Base-by-base conservation (phyloP, 2,797 vertebrate species). In the Pseudotriccus pelzelni region DNA sequence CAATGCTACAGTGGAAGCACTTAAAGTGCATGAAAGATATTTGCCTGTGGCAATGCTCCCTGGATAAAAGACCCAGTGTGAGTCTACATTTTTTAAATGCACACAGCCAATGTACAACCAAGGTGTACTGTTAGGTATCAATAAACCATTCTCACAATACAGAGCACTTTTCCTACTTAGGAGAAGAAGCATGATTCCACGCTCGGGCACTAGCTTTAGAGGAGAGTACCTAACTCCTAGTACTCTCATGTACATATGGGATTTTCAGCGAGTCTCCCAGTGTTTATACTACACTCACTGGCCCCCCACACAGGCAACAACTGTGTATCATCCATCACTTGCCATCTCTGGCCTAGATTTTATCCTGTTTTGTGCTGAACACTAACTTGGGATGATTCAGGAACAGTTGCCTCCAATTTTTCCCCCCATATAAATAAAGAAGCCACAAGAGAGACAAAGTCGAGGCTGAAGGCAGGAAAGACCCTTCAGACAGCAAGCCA, bases 91-190 rank as follows among this genome's bases (percentile, higher is more conserved):
- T 92, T 77, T 74, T 60, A 73, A 93, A 93, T 25, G 70, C 53
- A 68, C 49, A 68, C 4, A 88, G 56, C 66, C 74, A 91, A 96
- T 93, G 93, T 44, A 34, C 41, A 89, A 36, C 5, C 39, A 52
- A 39, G 43, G 22, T 68, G 59, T 67, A 74, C 56, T 28, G 50
- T 69, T n/a, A 74, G 81, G 23, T 36, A 96, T 78, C 52, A 94
- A 63, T 59, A 94, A 47, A 22, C 27, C 86, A 87, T 69, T 95
- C 82, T 70, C 28, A 18, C 44, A 84, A 62, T 25, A 70, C 7
- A 41, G 69, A 7, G 28, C 22, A 28, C 85, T 92, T 86, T 90
- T 87, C 67, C 70, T 89, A 30, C 16, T 8, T 52, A 80, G 63
- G 5, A 36, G 46, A 74, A 90, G 25, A 80, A 85, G 36, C 24